These are phyloP conservation scores for Nannoperca australis DNA, from an alignment of 2,797 vertebrate genomes.

Conservation along the genomic window DNA sequence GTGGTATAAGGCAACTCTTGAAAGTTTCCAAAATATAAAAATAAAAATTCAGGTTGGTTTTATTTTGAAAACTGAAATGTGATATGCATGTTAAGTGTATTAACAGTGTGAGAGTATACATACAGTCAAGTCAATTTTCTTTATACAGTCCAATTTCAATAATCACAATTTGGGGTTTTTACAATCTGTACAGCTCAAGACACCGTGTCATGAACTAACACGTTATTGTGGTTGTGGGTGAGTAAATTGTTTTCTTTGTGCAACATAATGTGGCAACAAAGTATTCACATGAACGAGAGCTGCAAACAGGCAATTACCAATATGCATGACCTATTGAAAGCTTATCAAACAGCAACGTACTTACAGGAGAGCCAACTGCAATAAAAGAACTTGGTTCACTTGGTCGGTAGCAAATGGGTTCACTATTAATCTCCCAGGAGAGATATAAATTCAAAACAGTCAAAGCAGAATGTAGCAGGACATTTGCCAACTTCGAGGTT, in stretches of 20 bases:
- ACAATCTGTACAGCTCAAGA: no score
- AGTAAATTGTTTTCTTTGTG: background rate
- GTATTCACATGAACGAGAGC: constrained; percentile 15
- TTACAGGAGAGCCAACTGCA: constrained; percentile 48
- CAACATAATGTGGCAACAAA: background rate
- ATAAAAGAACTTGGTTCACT: constrained; percentile 53
- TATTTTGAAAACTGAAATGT: background rate
- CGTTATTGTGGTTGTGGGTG: background rate
- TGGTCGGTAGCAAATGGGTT: constrained; percentile 58
- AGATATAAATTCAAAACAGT: constrained; percentile 64
- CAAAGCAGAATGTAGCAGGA: constrained; percentile 57
- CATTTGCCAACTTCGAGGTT: constrained; percentile 68
- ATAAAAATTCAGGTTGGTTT: background rate
- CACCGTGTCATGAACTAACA: background rate
- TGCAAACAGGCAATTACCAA: constrained; percentile 49
- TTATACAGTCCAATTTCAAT: no score
- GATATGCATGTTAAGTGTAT: background rate
- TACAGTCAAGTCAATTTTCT: background rate
- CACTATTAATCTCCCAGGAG: constrained; percentile 53
- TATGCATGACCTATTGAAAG: constrained; percentile 51
- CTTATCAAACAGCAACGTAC: constrained; percentile 51
- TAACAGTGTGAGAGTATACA: background rate
- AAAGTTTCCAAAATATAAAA: background rate
- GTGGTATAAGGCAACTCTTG: background rate
- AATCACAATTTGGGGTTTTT: no score